phyloP scores from a whole-genome alignment of 2,797 vertebrate genomes.

The Siniperca scherzeri region DNA sequence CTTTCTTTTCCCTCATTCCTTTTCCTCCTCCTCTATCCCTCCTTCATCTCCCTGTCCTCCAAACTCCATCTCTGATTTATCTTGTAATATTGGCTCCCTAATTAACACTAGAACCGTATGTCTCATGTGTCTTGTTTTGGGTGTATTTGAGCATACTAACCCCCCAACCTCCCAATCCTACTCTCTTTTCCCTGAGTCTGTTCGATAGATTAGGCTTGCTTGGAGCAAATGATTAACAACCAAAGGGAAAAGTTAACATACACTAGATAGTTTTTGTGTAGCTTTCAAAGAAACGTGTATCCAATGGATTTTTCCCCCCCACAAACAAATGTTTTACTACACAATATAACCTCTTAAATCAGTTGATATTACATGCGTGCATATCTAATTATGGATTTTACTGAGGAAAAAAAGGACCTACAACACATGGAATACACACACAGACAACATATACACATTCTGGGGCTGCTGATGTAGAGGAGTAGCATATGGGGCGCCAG shows the following conservation, averaged over 20 bases:
- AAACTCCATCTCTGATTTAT: conserved; percentile 82
- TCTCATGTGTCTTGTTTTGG: conserved; percentile 83
- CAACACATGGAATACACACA: conserved; percentile 56
- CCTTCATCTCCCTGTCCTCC: conserved; percentile 65
- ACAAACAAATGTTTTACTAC: conserved; percentile 11
- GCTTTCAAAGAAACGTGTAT: conserved; percentile 69
- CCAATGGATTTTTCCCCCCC: conserved; percentile 13
- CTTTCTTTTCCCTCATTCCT: conserved; percentile 50
- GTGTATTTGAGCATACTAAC: conserved; percentile 77
- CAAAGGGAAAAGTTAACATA: conserved; percentile 68
- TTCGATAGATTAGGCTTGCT: conserved; percentile 71
- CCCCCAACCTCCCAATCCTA: conserved; percentile 61
- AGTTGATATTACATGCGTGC: conserved; percentile 14
- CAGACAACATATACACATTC: conserved; percentile 56
- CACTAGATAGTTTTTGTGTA: conserved; percentile 51
- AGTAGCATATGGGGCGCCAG: conserved; percentile 87
- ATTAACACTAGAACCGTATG: conserved; percentile 79
- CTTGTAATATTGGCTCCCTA: conserved; percentile 84
- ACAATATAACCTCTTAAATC: conserved; percentile 32
- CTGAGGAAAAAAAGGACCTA: conserved; percentile 22
- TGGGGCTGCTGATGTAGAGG: conserved; percentile 65
- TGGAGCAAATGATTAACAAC: conserved; percentile 78
- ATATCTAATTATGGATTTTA: conserved; percentile 48
- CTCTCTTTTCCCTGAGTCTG: conserved; percentile 58
- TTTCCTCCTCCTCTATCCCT: conserved; percentile 45